Conservation (phyloP, 2,888 invertebrate genomes). For the Cephus pulcher region DNA sequence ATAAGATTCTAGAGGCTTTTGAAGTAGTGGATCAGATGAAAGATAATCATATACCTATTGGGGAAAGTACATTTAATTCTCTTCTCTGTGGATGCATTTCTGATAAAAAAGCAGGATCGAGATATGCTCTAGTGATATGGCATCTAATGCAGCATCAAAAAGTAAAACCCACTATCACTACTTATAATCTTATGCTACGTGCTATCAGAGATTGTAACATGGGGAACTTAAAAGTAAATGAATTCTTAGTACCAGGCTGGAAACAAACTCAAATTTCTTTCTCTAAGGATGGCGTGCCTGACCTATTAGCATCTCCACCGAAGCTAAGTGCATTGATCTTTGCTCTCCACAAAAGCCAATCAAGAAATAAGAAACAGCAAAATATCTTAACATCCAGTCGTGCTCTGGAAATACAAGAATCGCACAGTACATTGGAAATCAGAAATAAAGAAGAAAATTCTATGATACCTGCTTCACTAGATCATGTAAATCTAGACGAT, state of each 20-base stretch:
- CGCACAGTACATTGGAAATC: not conserved
- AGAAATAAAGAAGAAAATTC: slow-evolving; percentile 1
- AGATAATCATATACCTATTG: slow-evolving; percentile 72
- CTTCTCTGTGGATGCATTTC: slow-evolving; percentile 87
- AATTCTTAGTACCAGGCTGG: slow-evolving; percentile 30
- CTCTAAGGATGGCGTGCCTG: slow-evolving; percentile 69
- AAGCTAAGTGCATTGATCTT: slow-evolving; percentile 27
- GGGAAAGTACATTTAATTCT: slow-evolving; percentile 80
- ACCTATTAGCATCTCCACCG: slow-evolving; percentile 72
- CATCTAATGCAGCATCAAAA: slow-evolving; percentile 78
- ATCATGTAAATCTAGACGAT: slow-evolving; percentile 20
- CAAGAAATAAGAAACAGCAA: not conserved
- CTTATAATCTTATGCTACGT: slow-evolving; percentile 85
- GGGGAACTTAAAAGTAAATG: slow-evolving; percentile 69
- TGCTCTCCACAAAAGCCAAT: not conserved
- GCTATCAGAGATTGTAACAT: slow-evolving; percentile 85
- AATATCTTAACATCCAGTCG: not conserved
- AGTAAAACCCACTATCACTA: slow-evolving; percentile 77
- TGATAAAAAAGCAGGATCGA: slow-evolving; percentile 83
- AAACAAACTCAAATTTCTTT: slow-evolving; percentile 27
- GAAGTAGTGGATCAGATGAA: slow-evolving; percentile 87
- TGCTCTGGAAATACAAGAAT: not conserved
- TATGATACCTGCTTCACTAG: not conserved
- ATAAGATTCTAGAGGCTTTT: slow-evolving; percentile 83
- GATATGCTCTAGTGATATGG: slow-evolving; percentile 88